Evolutionary conservation across 2,113 vertebrate species (phyloP), one percentile per base, ranked within the genome.

Genomic region (Tetraodon nigroviridis): DNA sequence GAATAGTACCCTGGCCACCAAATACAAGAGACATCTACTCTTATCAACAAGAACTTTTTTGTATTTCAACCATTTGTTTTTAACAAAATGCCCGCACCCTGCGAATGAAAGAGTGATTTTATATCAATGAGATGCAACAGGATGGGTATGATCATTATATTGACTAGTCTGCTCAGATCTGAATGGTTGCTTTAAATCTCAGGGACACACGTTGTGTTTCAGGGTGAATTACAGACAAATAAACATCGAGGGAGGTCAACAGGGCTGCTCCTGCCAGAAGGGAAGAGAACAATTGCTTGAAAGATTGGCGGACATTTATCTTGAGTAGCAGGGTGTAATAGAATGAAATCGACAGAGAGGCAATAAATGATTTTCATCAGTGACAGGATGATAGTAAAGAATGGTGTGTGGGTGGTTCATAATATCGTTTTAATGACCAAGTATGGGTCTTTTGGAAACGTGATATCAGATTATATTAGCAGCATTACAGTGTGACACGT

Each of bases 121-220:
- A 76, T 89, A 90, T 90, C 90, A 90, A 90, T 90, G 80, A 75
- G 69, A 78, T 89, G 89, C 85, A 90, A 90, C 89, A 90, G 76
- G 65, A 78, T 61, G 64, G 67, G 73, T 60, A 58, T 73, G 80
- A 89, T 84, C 75, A 79, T 84, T 78, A 75, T 85, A 87, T 88
- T 75, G 86, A 88, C 83, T 45, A n/a, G 29, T 37, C 81, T 55
- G 64, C 81, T 83, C 52, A 17, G 71, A 80, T 88, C 74, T 75
- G 84, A 86, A 87, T 86, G 77, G 74, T n/a, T 1, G 32, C 61
- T 69, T 76, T 90, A 86, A 90, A 88, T 89, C 82, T 82, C 50
- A 24, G 41, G 40, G 64, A 85, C 81, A 84, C 62, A 42, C 59
- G 71, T 59, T 78, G 67, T 75, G 72, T 84, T 81, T 67, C 51